Evolutionary conservation across 92 coral and sea anemone species (phyloP).

Genomic region (Palythoa caribaeorum): DNA sequence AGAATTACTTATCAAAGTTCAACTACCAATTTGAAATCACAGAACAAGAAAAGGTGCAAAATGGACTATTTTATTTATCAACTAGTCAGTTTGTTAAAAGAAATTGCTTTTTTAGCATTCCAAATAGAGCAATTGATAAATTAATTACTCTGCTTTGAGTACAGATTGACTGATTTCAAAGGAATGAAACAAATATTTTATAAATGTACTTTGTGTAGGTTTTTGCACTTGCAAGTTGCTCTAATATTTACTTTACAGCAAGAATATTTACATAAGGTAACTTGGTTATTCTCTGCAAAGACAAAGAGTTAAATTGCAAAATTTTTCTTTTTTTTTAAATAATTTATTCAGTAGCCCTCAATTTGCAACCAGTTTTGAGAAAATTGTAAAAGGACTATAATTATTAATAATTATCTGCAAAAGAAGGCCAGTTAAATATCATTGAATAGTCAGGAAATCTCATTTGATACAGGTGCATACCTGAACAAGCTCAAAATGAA

Average conservation of each 20-base stretch:
- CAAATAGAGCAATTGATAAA: background rate
- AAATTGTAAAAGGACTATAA: background rate
- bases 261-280: background rate
- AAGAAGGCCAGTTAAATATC: background rate
- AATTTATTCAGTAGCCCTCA: background rate
- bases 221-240: constrained; percentile 1
- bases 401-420: too few species aligned
- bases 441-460: background rate
- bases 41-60: background rate
- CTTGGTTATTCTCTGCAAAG: background rate
- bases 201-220: background rate
- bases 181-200: background rate
- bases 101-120: background rate
- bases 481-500: background rate
- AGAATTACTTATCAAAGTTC: background rate
- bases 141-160: background rate
- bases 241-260: background rate
- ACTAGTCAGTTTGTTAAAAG: constrained; percentile 4
- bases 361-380: background rate
- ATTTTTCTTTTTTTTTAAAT: too few species aligned
- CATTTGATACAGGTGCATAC: background rate
- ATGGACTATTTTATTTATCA: background rate
- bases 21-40: background rate
- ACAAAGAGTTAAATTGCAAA: background rate
- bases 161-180: background rate